phyloP scores from a whole-genome alignment of 1,140 invertebrate species.

The Drosophila subpulchrella region DNA sequence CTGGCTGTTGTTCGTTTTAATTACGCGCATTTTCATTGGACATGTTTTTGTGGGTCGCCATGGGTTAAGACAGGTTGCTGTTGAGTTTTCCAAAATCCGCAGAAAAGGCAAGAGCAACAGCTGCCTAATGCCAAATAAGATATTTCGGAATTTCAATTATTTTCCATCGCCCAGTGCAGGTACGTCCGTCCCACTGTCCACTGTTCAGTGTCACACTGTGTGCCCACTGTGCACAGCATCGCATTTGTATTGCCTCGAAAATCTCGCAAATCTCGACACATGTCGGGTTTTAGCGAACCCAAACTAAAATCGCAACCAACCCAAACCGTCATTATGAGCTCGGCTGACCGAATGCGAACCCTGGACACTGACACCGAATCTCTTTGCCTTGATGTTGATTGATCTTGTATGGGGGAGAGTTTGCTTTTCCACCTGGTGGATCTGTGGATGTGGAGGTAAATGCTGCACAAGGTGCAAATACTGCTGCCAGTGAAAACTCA shows the following conservation, averaged over 20 bases:
- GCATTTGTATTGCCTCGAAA: not conserved
- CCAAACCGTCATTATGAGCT: constrained; percentile 69
- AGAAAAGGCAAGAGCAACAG: constrained; percentile 42
- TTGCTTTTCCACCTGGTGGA: constrained; percentile 28
- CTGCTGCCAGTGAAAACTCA: constrained; percentile 1
- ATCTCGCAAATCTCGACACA: constrained; percentile 32
- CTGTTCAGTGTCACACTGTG: constrained; percentile 37
- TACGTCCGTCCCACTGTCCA: constrained; percentile 7
- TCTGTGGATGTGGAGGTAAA: not conserved
- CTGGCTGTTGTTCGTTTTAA: constrained; percentile 50
- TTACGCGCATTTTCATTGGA: constrained; percentile 66
- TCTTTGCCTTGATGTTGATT: constrained; percentile 29
- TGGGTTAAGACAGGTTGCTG: constrained; percentile 70
- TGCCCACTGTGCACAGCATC: constrained; percentile 64
- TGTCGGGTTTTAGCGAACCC: constrained; percentile 48
- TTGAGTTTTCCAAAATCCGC: constrained; percentile 49
- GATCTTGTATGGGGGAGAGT: constrained; percentile 40
- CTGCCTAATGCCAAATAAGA: constrained; percentile 76
- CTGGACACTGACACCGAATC: constrained; percentile 21
- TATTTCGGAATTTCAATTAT: constrained; percentile 78
- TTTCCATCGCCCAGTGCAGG: constrained; percentile 38
- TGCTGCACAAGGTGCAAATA: constrained; percentile 4
- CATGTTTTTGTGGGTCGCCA: constrained; percentile 76
- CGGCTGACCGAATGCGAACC: constrained; percentile 57
- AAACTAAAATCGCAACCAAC: constrained; percentile 15